Evolutionary conservation across 2,113 vertebrate genomes (phyloP), one percentile per base, ranked within the genome.

Genomic region (Pipra filicauda): DNA sequence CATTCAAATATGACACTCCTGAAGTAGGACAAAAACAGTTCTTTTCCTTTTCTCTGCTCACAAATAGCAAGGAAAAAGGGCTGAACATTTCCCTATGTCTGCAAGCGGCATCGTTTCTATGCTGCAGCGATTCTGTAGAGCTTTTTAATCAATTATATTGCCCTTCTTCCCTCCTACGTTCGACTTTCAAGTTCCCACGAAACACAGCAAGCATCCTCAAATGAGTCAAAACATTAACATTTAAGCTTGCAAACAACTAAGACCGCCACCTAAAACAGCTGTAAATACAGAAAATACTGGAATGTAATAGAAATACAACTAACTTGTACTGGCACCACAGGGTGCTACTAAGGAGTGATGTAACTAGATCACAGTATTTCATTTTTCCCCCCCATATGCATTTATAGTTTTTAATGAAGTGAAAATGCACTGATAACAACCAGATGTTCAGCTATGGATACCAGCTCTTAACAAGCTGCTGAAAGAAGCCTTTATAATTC

Each of bases 351-450:
- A 55, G 73, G 65, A 77, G 75, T 85, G 90, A 88, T 89, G 79
- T 86, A 96, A 92, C 70, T 81, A 79, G 84, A 96, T 95, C 91
- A 89, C 52, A 89, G 35, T 77, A 93, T 95, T 95, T 96, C 65
- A 95, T 96, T 97, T 96, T 81, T 11, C 65, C 43, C 37, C 37
- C 91, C 87, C 70, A 30, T 74, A 92, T 66, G 80, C 94, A 95
- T 97, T 97, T 97, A 95, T 72, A 94, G 94, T 72, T 97, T 95
- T 93, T 77, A 97, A 97, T 85, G 75, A 97, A 94, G 97, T 97
- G 96, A 97, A 97, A 97, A 97, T 79, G 94, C 94, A 90, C 93
- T 96, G 97, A 81, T 91, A 96, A 96, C 96, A 97, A 87, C 96
- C 98, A 98, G 97, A 97, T 98, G 97, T 97, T 93, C 46, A 61